These are phyloP conservation scores for Coturnix japonica DNA, from an alignment of 2,113 vertebrate species.

Conservation along the genomic window DNA sequence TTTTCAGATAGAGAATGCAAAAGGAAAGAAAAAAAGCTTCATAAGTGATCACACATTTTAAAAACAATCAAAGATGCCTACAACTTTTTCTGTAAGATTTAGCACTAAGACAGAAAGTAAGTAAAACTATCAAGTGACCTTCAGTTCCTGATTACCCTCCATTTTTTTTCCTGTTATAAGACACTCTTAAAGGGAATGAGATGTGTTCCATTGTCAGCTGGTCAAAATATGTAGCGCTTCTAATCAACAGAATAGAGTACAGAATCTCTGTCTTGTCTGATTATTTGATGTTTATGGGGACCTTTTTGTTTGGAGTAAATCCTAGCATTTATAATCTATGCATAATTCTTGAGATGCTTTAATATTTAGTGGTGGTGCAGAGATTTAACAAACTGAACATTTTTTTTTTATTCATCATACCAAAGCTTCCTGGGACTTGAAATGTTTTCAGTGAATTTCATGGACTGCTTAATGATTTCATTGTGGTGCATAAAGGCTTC, in stretches of 20 bases:
- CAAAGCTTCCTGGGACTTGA: neutral
- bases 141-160: neutral
- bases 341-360: neutral
- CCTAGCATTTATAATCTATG: neutral
- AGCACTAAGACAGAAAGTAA: neutral
- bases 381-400: neutral
- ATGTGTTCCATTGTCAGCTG: neutral
- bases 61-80: neutral
- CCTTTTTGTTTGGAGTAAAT: neutral
- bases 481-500: neutral
- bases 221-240: neutral
- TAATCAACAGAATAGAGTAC: neutral
- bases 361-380: neutral
- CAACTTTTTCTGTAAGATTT: neutral
- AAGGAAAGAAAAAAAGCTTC: neutral
- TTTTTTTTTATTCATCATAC: neutral
- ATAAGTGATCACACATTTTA: neutral
- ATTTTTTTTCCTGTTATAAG: neutral
- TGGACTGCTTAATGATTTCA: neutral
- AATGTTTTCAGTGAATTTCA: neutral
- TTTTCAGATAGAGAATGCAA: neutral
- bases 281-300: neutral
- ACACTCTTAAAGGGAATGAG: neutral
- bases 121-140: neutral
- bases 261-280: neutral